Evolutionary conservation across 2,113 vertebrate species (phyloP).

Genomic region (Cacatua alba): DNA sequence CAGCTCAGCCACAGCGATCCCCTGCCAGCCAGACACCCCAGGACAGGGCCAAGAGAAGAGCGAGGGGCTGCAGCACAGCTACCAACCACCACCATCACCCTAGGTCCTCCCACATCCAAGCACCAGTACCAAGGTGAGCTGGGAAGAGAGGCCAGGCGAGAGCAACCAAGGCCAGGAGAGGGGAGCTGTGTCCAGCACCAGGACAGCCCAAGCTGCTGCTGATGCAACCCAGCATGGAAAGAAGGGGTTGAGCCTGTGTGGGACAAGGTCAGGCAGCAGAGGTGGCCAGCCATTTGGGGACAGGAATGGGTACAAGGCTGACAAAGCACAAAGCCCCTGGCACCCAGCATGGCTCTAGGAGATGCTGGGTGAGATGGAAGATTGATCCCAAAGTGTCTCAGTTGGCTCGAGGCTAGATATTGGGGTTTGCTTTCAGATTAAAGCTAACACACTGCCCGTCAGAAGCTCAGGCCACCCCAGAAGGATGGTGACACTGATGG

Average conservation of each 20-base stretch:
- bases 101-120: not conserved
- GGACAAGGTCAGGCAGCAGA: not conserved
- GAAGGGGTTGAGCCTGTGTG: not conserved
- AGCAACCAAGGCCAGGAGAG: not conserved
- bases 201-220: not conserved
- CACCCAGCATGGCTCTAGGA: not conserved
- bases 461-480: not conserved
- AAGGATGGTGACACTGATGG: not conserved
- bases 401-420: fast-evolving
- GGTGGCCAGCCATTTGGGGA: not conserved
- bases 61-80: not conserved
- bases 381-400: not conserved
- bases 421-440: not conserved
- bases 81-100: not conserved
- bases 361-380: not conserved
- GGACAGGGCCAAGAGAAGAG: fast-evolving
- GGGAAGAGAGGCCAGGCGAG: not conserved
- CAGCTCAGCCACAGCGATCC: fast-evolving
- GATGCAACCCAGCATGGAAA: not conserved
- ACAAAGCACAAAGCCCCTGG: fast-evolving
- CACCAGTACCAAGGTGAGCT: fast-evolving
- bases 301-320: not conserved
- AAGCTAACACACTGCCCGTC: not conserved
- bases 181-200: not conserved
- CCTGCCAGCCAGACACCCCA: not conserved